Evolutionary conservation across 2,113 vertebrate species (phyloP).

Genomic region (Narcine bancroftii): DNA sequence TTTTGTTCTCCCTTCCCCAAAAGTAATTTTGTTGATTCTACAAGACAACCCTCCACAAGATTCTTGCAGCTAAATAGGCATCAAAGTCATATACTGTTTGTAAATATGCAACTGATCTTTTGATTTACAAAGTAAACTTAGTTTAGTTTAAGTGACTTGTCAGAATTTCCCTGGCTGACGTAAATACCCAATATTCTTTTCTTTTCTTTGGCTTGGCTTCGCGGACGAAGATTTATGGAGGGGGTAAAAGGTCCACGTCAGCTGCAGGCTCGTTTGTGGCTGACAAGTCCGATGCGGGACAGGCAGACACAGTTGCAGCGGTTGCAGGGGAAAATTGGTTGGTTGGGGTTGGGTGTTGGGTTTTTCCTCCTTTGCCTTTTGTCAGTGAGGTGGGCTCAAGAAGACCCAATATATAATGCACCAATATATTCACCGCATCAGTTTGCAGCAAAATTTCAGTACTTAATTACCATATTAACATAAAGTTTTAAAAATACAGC

Average conservation of each 20-base stretch:
- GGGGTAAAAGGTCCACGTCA: no score
- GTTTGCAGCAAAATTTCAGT: not conserved
- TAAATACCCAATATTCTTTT: no score
- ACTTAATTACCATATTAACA: not conserved
- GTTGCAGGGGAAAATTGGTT: no score
- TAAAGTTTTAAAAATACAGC: not conserved
- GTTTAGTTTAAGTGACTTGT: not conserved
- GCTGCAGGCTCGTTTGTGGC: no score
- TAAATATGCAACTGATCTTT: not conserved
- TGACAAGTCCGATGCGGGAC: no score
- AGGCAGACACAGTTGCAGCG: no score
- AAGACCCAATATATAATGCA: not conserved
- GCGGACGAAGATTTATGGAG: no score
- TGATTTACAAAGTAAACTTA: not conserved
- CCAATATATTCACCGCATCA: not conserved
- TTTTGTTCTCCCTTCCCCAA: not conserved
- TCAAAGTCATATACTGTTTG: not conserved
- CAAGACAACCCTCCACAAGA: not conserved
- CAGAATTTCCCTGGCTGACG: not conserved
- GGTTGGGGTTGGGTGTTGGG: no score
- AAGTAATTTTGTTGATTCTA: not conserved
- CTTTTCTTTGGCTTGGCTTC: no score
- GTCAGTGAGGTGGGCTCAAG: no score
- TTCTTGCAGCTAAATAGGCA: not conserved
- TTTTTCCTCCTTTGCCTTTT: no score